Base-by-base conservation (phyloP, 1,140 invertebrate genomes). In the Portunus trituberculatus region DNA sequence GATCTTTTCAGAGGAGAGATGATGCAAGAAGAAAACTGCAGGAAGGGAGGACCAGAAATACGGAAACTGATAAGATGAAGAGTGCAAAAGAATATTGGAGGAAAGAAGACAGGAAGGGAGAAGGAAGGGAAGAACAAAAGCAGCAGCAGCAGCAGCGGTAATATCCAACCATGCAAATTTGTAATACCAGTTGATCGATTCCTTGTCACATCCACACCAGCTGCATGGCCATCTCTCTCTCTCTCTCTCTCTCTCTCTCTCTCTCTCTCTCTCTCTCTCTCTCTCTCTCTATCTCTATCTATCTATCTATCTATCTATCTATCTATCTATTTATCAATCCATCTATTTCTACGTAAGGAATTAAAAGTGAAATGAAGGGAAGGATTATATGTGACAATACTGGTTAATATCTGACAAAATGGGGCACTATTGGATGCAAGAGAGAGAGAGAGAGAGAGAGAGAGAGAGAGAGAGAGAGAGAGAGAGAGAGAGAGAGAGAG, bases 221-320 rank as follows among this genome's bases (percentile, higher is more conserved):
- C 46, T 39, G 39, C 87, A 20, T 14, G 28, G 31, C 87, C 46
- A 88, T 29, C 16, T 4, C 32, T 32, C 45, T 45, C 45, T 76
- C 67, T 76, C 67, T 76, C 67, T 76, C 67, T 76, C 67, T 76
- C 67, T 88, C 87, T 88, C 87, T 88, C 87, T 88, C 87, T 88
- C 87, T 88, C 87, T 32, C 29, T 88, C 29, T 32, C 87, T 32
- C 84, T 87, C 84, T 87, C n/a, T 87, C 14, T 32, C 29, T 87
- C 16, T 59, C 52, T 59, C 52, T 59, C 52, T 59, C 52, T 59
- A 2, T 20, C 52, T 59, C 0, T 1, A 20, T 59, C 12, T 59
- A 20, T 4, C 10, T 84, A 25, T 84, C 10, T 84, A 25, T 84
- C 10, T 84, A 25, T 84, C 10, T 84, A 25, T 84, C 8, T 32